Base-by-base conservation (phyloP, 2,797 vertebrate species). In the Lepidocolaptes lacrymiger region DNA sequence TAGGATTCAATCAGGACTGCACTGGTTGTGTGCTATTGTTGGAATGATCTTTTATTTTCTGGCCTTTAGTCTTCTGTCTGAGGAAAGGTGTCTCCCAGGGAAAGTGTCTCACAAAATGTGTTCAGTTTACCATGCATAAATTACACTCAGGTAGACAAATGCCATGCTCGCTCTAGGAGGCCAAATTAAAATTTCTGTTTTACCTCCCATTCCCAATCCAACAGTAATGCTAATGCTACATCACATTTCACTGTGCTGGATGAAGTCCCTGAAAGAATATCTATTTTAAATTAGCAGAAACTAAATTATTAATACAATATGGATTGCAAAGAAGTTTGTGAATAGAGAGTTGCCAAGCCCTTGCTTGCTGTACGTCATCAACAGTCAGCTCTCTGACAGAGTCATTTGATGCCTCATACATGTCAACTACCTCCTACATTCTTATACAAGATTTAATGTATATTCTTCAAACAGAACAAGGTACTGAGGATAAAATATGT, bases 221-320 rank as follows among this genome's bases (percentile, higher is more conserved):
- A 74, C 30, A 85, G 55, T 36, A 83, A 37, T 46, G 39, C n/a
- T 80, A 54, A 82, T 72, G 56, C 58, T 85, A 82, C 28, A 66
- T 55, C 73, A 27, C 34, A n/a, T 77, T 88, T 72, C 54, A 43
- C 39, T 63, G 23, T 30, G 48, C 26, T 87, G 74, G 52, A 76
- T 52, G 34, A 30, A 82, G 74, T 58, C 44, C 15, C 27, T 91
- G 69, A 93, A 80, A 87, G 27, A 80, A 81, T 72, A 94, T 54
- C 32, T 62, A 64, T 90, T 96, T 94, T 73, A 85, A 89, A 91
- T 59, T 91, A 85, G 41, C 48, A 91, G 68, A 92, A 88, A 89
- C 37, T 80, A 86, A 95, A 95, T 89, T 46, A 96, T 95, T 96
- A 95, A 95, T 88, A 83, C 36, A 83, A 41, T 83, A 96, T 87